Conservation (phyloP, 2,888 invertebrate species). For the Idaea straminata region DNA sequence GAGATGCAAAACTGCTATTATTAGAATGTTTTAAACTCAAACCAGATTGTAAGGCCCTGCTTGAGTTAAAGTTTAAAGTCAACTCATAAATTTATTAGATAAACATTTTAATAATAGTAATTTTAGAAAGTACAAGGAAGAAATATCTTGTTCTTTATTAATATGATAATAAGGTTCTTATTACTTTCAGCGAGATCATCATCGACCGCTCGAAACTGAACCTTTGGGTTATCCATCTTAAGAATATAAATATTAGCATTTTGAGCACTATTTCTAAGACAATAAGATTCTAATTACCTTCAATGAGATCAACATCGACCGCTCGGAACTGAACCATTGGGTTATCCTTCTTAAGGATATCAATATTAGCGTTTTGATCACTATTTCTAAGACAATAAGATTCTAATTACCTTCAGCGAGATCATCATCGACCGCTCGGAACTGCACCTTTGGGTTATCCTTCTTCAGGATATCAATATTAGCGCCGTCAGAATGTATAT, state of each 20-base stretch:
- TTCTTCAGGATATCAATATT: conserved; percentile 19
- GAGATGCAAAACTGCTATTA: no score
- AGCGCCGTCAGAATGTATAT: conserved; percentile 15
- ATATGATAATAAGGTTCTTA: conserved; percentile 4
- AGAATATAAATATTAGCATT: conserved; percentile 14
- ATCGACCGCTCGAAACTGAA: conserved; percentile 27
- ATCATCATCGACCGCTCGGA: conserved; percentile 14
- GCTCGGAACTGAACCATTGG: conserved; percentile 31
- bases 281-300: conserved; percentile 29
- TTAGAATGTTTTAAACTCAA: no score
- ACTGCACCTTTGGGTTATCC: conserved; percentile 30
- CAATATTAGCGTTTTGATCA: conserved; percentile 11
- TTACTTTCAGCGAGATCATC: conserved; percentile 38
- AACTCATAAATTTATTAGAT: no score
- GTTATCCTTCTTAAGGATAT: conserved; percentile 21
- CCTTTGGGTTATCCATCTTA: conserved; percentile 24
- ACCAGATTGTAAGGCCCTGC: no score
- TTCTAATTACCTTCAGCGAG: conserved; percentile 35
- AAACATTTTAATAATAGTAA: no score
- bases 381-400: conserved; percentile 1
- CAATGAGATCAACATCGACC: conserved; percentile 27
- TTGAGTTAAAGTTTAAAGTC: no score
- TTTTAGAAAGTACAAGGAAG: no score
- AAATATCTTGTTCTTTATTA: no score
- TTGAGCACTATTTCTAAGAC: neutral